These are phyloP conservation scores for Temnothorax nylanderi DNA, from an alignment of 1,140 invertebrate genomes.

Conservation along the genomic window DNA sequence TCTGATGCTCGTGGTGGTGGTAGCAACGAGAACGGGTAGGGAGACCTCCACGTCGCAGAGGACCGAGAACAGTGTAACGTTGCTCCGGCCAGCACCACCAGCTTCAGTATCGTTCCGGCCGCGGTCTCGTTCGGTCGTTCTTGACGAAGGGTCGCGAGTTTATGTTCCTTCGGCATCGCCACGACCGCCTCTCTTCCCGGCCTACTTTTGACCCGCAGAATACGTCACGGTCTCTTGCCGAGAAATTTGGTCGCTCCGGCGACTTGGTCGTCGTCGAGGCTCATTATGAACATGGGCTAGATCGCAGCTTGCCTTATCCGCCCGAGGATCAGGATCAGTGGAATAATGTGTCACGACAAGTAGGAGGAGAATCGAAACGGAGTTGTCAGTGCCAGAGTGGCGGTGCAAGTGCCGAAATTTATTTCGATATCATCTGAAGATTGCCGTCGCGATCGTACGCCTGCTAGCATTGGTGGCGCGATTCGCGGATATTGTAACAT, in stretches of 20 bases:
- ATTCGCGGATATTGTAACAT: slow-evolving; percentile 79
- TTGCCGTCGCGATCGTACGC: background rate
- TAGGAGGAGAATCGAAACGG: background rate
- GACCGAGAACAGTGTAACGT: slow-evolving; percentile 76
- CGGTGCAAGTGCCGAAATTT: background rate
- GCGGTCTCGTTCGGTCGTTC: slow-evolving; percentile 76
- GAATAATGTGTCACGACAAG: slow-evolving; percentile 51
- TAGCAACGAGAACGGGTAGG: slow-evolving; percentile 65
- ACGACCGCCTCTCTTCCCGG: slow-evolving; percentile 3
- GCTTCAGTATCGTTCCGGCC: slow-evolving; percentile 83
- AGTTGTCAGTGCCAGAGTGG: slow-evolving; percentile 15
- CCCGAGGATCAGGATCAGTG: slow-evolving; percentile 21
- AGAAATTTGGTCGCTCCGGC: background rate
- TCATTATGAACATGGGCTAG: slow-evolving; percentile 67
- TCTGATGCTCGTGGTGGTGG: slow-evolving; percentile 48
- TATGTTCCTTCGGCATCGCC: background rate
- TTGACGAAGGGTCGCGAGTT: background rate
- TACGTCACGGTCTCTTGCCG: background rate
- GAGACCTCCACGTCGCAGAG: slow-evolving; percentile 74
- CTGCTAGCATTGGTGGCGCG: slow-evolving; percentile 1
- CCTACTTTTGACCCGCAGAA: slow-evolving; percentile 29
- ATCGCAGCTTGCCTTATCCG: background rate
- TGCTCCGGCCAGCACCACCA: slow-evolving; percentile 75
- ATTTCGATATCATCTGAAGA: background rate
- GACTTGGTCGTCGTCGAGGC: background rate